Evolutionary conservation across 2,888 invertebrate species (phyloP).

Genomic region (Drosophila prolongata): DNA sequence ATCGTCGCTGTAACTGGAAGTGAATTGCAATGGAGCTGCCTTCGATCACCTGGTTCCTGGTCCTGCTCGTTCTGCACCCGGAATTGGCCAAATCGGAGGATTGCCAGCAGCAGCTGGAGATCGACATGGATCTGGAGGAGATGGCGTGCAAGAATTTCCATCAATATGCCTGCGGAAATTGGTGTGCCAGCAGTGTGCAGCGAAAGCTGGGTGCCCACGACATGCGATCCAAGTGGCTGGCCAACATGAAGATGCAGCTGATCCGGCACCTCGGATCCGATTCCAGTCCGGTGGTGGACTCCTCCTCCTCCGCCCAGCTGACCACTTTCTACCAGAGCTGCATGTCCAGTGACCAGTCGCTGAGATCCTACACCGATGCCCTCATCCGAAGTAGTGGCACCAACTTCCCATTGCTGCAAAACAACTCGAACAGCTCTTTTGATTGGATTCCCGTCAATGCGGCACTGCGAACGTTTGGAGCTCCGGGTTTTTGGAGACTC

Average conservation of each 20-base stretch:
- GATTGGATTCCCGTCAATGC: conserved; percentile 75
- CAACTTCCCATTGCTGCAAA: conserved; percentile 74
- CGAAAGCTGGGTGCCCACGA: conserved; percentile 69
- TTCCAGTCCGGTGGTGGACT: too few species aligned
- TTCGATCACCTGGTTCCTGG: background rate
- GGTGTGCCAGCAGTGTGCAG: conserved; percentile 84
- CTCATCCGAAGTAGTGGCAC: conserved; percentile 43
- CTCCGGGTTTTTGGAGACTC: conserved; percentile 71
- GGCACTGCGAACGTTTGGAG: conserved; percentile 73
- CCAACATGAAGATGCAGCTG: conserved; percentile 66
- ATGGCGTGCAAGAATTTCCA: conserved; percentile 93
- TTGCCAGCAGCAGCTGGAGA: conserved; percentile 31
- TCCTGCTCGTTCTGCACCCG: background rate
- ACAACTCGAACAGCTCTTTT: conserved; percentile 45
- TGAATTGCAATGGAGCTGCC: background rate
- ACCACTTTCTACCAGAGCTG: conserved; percentile 69
- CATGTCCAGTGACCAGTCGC: conserved; percentile 51
- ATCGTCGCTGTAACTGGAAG: conserved; percentile 5
- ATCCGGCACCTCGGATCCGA: conserved; percentile 54
- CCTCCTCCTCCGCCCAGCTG: conserved; percentile 10
- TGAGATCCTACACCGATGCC: conserved; percentile 66
- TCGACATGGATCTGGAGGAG: conserved; percentile 78
- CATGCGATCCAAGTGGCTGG: conserved; percentile 63
- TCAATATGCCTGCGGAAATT: conserved; percentile 93
- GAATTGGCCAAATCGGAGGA: conserved; percentile 3